phyloP scores from a whole-genome alignment of 2,888 invertebrate species.

The Abrostola triplasia region DNA sequence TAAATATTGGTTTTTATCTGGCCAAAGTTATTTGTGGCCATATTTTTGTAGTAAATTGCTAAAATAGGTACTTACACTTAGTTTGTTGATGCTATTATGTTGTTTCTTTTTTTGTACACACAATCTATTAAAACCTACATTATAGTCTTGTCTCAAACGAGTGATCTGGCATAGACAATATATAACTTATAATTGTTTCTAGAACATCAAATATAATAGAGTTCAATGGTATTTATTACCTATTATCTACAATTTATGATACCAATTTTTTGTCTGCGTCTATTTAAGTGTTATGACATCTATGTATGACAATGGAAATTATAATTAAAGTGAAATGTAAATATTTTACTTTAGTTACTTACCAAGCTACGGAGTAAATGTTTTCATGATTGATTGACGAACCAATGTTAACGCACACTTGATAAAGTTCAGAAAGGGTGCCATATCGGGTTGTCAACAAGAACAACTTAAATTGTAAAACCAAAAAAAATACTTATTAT shows the following conservation, averaged over 20 bases:
- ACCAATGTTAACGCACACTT: constrained; percentile 8
- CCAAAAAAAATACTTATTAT: too few species aligned
- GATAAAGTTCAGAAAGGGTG: constrained; percentile 14
- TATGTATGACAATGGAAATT: constrained; percentile 40
- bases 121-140: constrained; percentile 3
- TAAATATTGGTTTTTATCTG: too few species aligned
- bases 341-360: constrained; percentile 20
- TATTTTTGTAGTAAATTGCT: constrained; percentile 9
- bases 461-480: neutral
- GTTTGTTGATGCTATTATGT: constrained; percentile 15
- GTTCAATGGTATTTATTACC: constrained; percentile 30
- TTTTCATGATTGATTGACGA: constrained; percentile 5
- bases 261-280: neutral
- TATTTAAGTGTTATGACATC: constrained; percentile 17
- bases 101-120: constrained; percentile 16
- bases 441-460: neutral
- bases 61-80: constrained; percentile 11
- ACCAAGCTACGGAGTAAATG: constrained; percentile 25
- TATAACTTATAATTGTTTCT: constrained; percentile 21
- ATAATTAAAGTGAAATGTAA: constrained; percentile 33
- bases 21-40: neutral
- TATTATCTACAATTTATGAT: constrained; percentile 4
- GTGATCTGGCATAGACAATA: neutral
- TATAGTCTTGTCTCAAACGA: constrained; percentile 6
- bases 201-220: constrained; percentile 24